phyloP scores from a whole-genome alignment of 2,888 invertebrate genomes.

The Drosophila antonietae region DNA sequence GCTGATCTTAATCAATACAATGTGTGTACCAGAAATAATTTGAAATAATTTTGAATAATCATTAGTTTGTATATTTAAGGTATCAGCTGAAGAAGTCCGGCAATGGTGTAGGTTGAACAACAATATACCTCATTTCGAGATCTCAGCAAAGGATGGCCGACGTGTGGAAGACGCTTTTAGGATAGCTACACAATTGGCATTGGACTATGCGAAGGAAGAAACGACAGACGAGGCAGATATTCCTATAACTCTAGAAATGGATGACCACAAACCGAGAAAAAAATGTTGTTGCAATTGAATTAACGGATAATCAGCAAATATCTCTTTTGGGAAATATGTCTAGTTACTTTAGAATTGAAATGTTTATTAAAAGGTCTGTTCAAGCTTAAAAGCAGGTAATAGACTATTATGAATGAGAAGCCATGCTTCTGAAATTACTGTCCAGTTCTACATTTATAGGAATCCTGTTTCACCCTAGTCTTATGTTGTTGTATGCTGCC shows the following conservation, averaged over 20 bases:
- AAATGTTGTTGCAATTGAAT: background rate
- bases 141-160: background rate
- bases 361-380: too few species aligned
- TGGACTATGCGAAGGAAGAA: background rate
- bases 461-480: too few species aligned
- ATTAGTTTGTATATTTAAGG: background rate
- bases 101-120: background rate
- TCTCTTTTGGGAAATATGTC: too few species aligned
- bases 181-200: background rate
- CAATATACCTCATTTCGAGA: slow-evolving; percentile 1
- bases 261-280: background rate
- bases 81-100: background rate
- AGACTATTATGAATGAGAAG: too few species aligned
- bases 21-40: background rate
- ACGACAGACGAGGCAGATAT: background rate
- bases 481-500: too few species aligned
- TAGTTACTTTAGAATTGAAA: too few species aligned
- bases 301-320: background rate
- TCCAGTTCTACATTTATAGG: too few species aligned
- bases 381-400: too few species aligned
- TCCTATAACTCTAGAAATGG: background rate
- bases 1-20: background rate
- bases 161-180: background rate
- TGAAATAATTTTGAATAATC: background rate
- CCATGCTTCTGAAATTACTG: too few species aligned